phyloP scores from a whole-genome alignment of 2,113 vertebrate genomes.

The Speoplatyrhinus poulsoni region DNA sequence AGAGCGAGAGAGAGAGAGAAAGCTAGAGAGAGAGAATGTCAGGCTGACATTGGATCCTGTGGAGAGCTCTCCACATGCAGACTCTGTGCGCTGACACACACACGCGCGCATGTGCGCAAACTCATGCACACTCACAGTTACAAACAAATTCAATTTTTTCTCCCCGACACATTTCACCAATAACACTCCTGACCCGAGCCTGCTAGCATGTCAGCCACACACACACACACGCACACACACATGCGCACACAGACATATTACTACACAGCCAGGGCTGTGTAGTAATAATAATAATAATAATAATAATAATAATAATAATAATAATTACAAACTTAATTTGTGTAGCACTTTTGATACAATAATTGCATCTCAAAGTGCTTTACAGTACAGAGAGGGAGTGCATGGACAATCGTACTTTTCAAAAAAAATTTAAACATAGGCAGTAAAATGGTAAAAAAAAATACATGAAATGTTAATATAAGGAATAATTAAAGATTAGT shows the following conservation, averaged over 20 bases:
- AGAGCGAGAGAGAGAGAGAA: slow-evolving; percentile 41
- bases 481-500: too few species aligned
- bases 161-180: slow-evolving; percentile 15
- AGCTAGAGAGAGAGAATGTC: slow-evolving; percentile 66
- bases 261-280: not conserved
- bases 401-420: too few species aligned
- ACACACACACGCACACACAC: not conserved
- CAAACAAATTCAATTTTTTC: slow-evolving; percentile 8
- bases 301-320: too few species aligned
- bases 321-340: too few species aligned
- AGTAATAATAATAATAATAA: too few species aligned
- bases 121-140: slow-evolving; percentile 18
- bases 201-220: not conserved
- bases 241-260: too few species aligned
- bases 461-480: too few species aligned
- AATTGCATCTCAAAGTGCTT: too few species aligned
- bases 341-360: too few species aligned
- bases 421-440: too few species aligned
- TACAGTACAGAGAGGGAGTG: too few species aligned
- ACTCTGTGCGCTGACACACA: slow-evolving; percentile 29
- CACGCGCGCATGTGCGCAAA: not conserved
- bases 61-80: slow-evolving; percentile 63
- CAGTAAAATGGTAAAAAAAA: too few species aligned
- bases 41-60: slow-evolving; percentile 69
- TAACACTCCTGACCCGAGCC: not conserved